Evolutionary conservation across 1,140 invertebrate species (phyloP).

Genomic region (Caenorhabditis latens): DNA sequence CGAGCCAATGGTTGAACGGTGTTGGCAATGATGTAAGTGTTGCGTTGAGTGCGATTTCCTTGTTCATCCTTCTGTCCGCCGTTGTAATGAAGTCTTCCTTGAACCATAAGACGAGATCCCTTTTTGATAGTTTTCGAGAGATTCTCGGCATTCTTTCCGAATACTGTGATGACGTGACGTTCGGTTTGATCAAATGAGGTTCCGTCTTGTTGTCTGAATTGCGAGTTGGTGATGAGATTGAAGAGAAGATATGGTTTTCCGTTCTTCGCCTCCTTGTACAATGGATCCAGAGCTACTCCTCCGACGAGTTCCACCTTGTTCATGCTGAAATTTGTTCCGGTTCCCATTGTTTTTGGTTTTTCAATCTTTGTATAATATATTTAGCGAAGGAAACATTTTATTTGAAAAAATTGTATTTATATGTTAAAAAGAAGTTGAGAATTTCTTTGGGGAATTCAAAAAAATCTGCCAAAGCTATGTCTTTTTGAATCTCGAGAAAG

Average conservation of each 20-base stretch:
- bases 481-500: background rate
- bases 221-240: constrained; percentile 65
- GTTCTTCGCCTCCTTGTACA: constrained; percentile 44
- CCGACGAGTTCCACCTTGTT: constrained; percentile 66
- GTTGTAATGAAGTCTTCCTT: constrained; percentile 60
- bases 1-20: constrained; percentile 58
- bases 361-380: background rate
- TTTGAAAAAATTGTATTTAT: too few relatives aligned
- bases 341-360: background rate
- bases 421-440: too few relatives aligned
- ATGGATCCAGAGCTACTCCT: constrained; percentile 59
- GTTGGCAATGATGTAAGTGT: constrained; percentile 56
- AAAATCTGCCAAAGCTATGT: background rate
- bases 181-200: constrained; percentile 17
- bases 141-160: constrained; percentile 52
- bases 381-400: too few relatives aligned
- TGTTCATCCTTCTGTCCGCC: constrained; percentile 58
- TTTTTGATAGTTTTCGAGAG: constrained; percentile 38
- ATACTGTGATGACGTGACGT: constrained; percentile 55
- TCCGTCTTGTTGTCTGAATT: constrained; percentile 17
- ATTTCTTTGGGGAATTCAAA: too few relatives aligned
- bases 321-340: constrained; percentile 31
- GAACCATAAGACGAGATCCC: constrained; percentile 57
- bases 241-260: constrained; percentile 57
- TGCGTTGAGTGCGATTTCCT: constrained; percentile 59